Evolutionary conservation across 2,888 invertebrate genomes (phyloP), one percentile per base, ranked within the genome.

Genomic region (Athalia circularis): DNA sequence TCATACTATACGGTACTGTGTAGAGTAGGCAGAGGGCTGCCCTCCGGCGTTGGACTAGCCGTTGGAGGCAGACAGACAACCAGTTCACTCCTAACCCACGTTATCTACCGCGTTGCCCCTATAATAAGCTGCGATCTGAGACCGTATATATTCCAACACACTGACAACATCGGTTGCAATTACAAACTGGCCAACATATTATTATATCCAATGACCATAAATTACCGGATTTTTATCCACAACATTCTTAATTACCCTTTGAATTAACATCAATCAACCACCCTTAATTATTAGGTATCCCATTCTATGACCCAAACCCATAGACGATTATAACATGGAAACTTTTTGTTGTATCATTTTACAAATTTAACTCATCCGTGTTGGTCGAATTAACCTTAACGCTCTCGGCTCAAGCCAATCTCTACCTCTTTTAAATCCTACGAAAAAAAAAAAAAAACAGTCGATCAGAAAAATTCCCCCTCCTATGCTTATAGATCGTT

Each of bases 251-350:
- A 90, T 90, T 90, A 90, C 90, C 90, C 90, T 90, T 90, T 90
- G 90, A 90, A 90, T 90, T 90, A 90, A 90, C 90, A 90, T 90
- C 90, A 90, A 90, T 90, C 90, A 90, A 90, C 88, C 88, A 88
- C 86, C 87, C 48, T 75, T 75, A 75, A 75, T 75, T 75, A 75
- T 75, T 75, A 62, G 75, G 62, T 75, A 75, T 75, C 75, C n/a
- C 61, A 50, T 75, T 75, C 64, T 59, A 7, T 13, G 45, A 45
- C 45, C 72, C 45, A 72, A 68, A 54, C 50, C 54, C 13, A 29
- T 45, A 64, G 50, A 75, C 75, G 52, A 57, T 59, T 57, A 54
- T 52, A 70, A 70, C 70, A 43, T 57, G 57, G n/a, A 70, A 70
- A 50, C 15, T 15, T 52, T 9, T 47, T 47, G 52, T 52, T n/a